A percentile compares a stretch with the other conserved stretches of the same genome.
Conservation (phyloP, 2,888 invertebrate species). For the Drosophila rubida region DNA sequence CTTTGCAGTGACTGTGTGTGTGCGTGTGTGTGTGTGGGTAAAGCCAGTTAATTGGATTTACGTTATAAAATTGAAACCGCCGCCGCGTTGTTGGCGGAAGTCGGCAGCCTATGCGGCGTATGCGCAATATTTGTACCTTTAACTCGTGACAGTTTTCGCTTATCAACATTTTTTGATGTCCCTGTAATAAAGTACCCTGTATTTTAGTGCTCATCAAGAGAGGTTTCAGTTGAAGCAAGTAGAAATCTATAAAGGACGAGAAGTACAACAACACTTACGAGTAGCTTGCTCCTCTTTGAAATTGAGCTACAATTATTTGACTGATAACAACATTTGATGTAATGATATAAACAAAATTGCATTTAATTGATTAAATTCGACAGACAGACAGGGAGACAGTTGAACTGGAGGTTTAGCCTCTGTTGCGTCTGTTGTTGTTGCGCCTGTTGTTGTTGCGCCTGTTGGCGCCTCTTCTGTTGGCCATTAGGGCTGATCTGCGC, state of each 20-base stretch:
- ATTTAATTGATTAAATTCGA: too few relatives aligned
- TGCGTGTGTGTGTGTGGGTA: slow-evolving; percentile 24
- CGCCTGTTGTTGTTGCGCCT: background rate
- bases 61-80: slow-evolving; percentile 67
- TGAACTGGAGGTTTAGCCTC: background rate
- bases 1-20: slow-evolving; percentile 31
- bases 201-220: too few relatives aligned
- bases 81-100: slow-evolving; percentile 44
- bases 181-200: too few relatives aligned
- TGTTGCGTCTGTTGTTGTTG: background rate
- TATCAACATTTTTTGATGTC: background rate
- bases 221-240: too few relatives aligned
- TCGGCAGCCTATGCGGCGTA: slow-evolving; percentile 44
- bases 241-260: too few relatives aligned
- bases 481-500: background rate
- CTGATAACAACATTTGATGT: too few relatives aligned
- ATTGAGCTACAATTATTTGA: too few relatives aligned
- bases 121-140: slow-evolving; percentile 42
- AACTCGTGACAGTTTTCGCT: background rate
- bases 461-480: background rate
- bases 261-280: too few relatives aligned
- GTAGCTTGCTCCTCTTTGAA: too few relatives aligned
- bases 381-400: background rate
- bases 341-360: too few relatives aligned
- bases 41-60: slow-evolving; percentile 76